phyloP scores from a whole-genome alignment of 2,113 vertebrate species.

The Chionomys nivalis region DNA sequence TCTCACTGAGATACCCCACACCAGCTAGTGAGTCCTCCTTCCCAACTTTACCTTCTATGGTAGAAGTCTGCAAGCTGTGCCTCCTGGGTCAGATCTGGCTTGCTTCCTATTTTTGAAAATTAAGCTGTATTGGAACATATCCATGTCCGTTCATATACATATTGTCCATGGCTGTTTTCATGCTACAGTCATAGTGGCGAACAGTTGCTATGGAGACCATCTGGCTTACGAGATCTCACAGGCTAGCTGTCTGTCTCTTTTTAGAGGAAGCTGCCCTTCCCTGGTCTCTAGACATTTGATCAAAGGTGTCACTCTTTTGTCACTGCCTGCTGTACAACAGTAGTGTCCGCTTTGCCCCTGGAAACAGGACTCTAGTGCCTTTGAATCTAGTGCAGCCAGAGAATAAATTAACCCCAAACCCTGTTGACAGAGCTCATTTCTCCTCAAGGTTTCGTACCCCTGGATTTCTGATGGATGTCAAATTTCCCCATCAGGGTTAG shows the following conservation, averaged over 20 bases:
- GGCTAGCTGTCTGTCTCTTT: not conserved
- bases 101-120: conserved; percentile 32
- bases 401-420: not conserved
- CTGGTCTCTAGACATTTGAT: not conserved
- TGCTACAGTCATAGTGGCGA: not conserved
- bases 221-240: not conserved
- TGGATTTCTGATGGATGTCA: not conserved
- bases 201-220: not conserved
- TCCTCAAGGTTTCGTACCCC: not conserved
- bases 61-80: not conserved
- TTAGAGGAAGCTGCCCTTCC: not conserved
- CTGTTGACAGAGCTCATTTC: not conserved
- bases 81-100: not conserved
- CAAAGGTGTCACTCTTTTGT: not conserved
- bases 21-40: conserved; percentile 23
- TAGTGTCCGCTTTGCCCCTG: not conserved
- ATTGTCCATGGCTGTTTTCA: conserved; percentile 17
- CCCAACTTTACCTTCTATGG: conserved; percentile 39
- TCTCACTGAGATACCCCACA: not conserved
- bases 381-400: not conserved
- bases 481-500: not conserved
- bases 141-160: not conserved
- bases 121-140: conserved; percentile 50
- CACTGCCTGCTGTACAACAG: too few species aligned
- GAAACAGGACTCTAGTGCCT: not conserved